Evolutionary conservation across 2,113 vertebrate species (phyloP), one percentile per base, ranked within the genome.

Genomic region (Shinisaurus crocodilurus): DNA sequence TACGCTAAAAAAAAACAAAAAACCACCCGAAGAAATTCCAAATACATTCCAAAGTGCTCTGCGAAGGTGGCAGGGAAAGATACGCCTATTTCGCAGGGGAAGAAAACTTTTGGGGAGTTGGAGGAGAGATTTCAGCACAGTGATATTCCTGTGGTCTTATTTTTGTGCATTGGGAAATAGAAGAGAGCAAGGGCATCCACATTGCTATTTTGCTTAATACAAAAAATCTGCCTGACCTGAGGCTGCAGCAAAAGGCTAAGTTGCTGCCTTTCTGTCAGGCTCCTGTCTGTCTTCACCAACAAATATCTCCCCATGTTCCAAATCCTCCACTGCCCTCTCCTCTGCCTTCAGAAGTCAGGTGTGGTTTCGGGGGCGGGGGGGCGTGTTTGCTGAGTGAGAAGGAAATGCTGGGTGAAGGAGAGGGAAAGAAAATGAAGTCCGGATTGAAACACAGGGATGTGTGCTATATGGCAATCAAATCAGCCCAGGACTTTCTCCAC

Each of bases 341-440:
- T 92, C 92, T 87, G 72, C 63, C 87, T 92, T 95, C 88, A 87
- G 16, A 65, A 92, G 74, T 91, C 90, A 93, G 85, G 12, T 15
- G 57, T 3, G 57, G 9, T 60, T 57, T 92, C n/a, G n/a, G n/a
- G n/a, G n/a, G n/a, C n/a, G n/a, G n/a, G n/a, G n/a, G n/a, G n/a
- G n/a, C n/a, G n/a, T 84, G 15, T 90, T 94, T 87, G 89, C 85
- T 92, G 87, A 91, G 43, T 91, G 89, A 81, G 12, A 93, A 94
- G 81, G 9, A 94, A 93, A 87, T 54, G 63, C 91, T 93, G 72
- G 74, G 43, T 27, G 23, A 32, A 50, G 25, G 10, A 80, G 29
- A 32, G 77, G 77, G 27, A 15, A 29, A 90, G 89, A 90, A 86
- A 34, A 95, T 40, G 2, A 54, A 88, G 63, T 67, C 63, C 15